phyloP scores from a whole-genome alignment of 2,888 invertebrate genomes.

The Acronicta alni region DNA sequence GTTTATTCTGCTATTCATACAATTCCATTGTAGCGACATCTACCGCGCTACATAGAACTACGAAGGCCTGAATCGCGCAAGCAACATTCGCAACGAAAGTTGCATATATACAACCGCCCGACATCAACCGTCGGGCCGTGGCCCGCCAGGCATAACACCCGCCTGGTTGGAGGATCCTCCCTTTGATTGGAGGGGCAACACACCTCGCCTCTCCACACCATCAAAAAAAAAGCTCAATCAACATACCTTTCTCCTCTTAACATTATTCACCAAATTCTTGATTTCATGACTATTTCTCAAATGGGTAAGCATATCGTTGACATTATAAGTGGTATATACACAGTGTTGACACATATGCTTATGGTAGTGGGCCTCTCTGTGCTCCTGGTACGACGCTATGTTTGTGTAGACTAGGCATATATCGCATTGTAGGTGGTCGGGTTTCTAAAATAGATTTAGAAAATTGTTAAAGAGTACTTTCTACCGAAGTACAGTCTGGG shows the following conservation, averaged over 20 bases:
- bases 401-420: conserved; percentile 60
- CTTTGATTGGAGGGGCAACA: too few species aligned
- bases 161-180: too few species aligned
- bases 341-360: conserved; percentile 61
- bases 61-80: too few species aligned
- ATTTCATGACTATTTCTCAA: conserved; percentile 50
- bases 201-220: too few species aligned
- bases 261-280: conserved; percentile 5
- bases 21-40: too few species aligned
- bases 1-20: too few species aligned
- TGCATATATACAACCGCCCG: too few species aligned
- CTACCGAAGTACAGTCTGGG: too few species aligned
- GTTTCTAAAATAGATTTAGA: conserved; percentile 66
- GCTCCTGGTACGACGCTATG: conserved; percentile 29
- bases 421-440: conserved; percentile 57
- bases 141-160: too few species aligned
- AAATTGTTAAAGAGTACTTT: background rate
- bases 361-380: conserved; percentile 55
- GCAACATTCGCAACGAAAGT: too few species aligned
- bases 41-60: too few species aligned
- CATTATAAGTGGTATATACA: conserved; percentile 38
- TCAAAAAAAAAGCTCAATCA: background rate
- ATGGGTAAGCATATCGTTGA: conserved; percentile 57
- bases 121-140: too few species aligned
- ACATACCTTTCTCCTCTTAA: conserved; percentile 40